Percentiles rank a stretch among this genome's conserved stretches.
These are phyloP conservation scores for Chrysolina oricalcia DNA, from an alignment of 2,888 invertebrate genomes.

Conservation along the genomic window DNA sequence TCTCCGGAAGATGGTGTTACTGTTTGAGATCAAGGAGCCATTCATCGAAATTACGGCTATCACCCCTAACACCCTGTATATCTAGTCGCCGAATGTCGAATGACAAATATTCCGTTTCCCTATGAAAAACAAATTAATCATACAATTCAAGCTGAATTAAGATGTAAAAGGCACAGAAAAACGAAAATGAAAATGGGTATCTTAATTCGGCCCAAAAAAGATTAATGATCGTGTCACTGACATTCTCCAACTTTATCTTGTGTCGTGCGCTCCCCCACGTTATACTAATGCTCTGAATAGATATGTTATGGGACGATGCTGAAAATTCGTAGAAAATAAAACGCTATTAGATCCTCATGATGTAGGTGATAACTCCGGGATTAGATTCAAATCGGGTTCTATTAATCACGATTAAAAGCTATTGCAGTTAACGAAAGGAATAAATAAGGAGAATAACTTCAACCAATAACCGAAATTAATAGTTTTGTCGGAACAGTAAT, in stretches of 20 bases:
- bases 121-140: constrained; percentile 19
- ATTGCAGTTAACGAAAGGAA: neutral
- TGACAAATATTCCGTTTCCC: neutral
- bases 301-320: constrained; percentile 17
- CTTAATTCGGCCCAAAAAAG: constrained; percentile 37
- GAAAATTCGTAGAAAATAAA: neutral
- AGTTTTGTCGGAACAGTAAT: too few species aligned
- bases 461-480: too few species aligned
- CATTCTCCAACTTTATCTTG: constrained; percentile 52
- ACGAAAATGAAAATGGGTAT: constrained; percentile 13
- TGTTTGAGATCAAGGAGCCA: too few species aligned
- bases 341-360: neutral
- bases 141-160: constrained; percentile 9
- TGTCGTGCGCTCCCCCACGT: constrained; percentile 52
- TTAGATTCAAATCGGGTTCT: neutral
- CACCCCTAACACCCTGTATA: too few species aligned
- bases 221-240: constrained; percentile 63
- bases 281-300: constrained; percentile 37
- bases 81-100: neutral
- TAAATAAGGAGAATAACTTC: too few species aligned
- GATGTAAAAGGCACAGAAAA: constrained; percentile 11
- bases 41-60: too few species aligned
- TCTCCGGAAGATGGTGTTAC: too few species aligned
- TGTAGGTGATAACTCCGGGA: neutral
- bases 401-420: neutral